Percentiles rank a stretch among this genome's conserved stretches.
Evolutionary conservation across 2,888 invertebrate species (phyloP).

Genomic region (Hirtodrosophila confusa): DNA sequence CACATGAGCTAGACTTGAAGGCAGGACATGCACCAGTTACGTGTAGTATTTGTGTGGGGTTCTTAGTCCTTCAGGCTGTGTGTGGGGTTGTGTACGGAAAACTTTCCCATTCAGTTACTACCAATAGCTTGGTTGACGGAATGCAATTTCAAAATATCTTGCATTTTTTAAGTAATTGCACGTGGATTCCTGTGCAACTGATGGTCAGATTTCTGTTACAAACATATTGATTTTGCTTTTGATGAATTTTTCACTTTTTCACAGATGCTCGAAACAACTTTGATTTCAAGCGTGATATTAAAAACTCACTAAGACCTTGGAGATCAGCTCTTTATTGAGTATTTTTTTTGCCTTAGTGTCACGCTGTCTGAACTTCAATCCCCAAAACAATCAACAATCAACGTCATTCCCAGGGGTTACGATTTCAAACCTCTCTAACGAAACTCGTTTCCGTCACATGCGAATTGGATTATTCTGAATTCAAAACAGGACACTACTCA

Average conservation of each 20-base stretch:
- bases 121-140: conserved; percentile 36
- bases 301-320: neutral
- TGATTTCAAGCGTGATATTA: too few relatives aligned
- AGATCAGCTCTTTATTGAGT: neutral
- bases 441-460: conserved; percentile 50
- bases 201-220: conserved; percentile 20
- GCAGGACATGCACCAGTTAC: conserved; percentile 18
- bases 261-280: neutral
- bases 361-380: conserved; percentile 5
- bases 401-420: conserved; percentile 52
- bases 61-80: conserved; percentile 7
- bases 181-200: conserved; percentile 29
- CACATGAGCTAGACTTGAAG: conserved; percentile 53
- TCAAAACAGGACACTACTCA: conserved; percentile 53
- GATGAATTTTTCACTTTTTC: conserved; percentile 1
- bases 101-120: conserved; percentile 3
- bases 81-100: conserved; percentile 6
- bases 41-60: conserved; percentile 5
- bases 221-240: conserved; percentile 34
- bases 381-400: conserved; percentile 56
- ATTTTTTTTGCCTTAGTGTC: neutral
- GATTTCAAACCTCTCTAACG: conserved; percentile 32
- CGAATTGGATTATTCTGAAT: conserved; percentile 66
- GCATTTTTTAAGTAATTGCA: conserved; percentile 65
- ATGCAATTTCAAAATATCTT: conserved; percentile 67